Base-by-base conservation (phyloP, 1,140 invertebrate genomes). In the Drosophila hydei region DNA sequence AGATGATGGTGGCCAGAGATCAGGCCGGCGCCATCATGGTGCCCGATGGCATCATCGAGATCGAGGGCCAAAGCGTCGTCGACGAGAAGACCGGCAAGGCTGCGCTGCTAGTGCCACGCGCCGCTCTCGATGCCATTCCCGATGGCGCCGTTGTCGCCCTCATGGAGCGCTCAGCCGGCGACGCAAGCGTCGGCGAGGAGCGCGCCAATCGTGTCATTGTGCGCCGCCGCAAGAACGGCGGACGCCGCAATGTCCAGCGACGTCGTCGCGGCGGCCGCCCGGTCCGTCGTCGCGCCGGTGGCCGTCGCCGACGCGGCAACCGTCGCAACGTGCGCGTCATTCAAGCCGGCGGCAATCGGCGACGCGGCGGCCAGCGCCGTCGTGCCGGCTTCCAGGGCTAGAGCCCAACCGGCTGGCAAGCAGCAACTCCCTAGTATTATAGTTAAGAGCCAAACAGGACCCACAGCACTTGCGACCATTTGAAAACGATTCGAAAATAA, bases 21-120 rank as follows among this genome's bases (percentile, higher is more conserved):
- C 78, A 91, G 63, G 89, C 89, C 9, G 89, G 89, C 1, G 89
- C 89, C 59, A 89, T 91, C 6, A 88, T 91, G 85, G 89, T 91
- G 38, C 89, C 89, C 67, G 89, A 91, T 27, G 89, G 85, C 56
- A 75, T 91, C 42, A 87, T 91, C 18, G 89, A 91, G 43, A 91
- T 91, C 76, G 89, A 91, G 59, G 89, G 89, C 5, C 89, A 91
- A 56, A 91, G 81, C 43, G 85, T 91, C 0, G 63, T 91, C 14
- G 89, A 91, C 12, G 85, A 89, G 77, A 90, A 90, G 58, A 91
- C 89, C 0, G 89, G 89, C 61, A 90, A 91, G 71, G 74, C 85
- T 0, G 78, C 89, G 0, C 63, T 91, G 0, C 50, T 91, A 5
- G 89, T 91, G 61, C 90, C 90, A 7, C 90, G 89, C 12, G 74